Evolutionary conservation across 2,888 invertebrate genomes (phyloP).

Genomic region (Scotopteryx bipunctaria): DNA sequence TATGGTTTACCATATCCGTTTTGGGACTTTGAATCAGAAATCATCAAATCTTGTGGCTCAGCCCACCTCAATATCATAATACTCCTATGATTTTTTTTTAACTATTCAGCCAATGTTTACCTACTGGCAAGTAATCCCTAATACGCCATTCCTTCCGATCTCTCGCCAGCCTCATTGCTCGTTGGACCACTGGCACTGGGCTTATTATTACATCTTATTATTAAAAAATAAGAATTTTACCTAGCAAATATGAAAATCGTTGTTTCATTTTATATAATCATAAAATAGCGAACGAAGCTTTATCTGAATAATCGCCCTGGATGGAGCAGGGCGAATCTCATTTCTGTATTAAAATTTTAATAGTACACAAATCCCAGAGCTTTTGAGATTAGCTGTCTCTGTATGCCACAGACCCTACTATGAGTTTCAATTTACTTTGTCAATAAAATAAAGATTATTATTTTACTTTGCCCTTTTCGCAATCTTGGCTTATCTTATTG

Average conservation of each 20-base stretch:
- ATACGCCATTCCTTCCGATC: too few relatives aligned
- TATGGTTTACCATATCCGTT: too few relatives aligned
- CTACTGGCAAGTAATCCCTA: too few relatives aligned
- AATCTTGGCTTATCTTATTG: background rate
- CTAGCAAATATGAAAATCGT: background rate
- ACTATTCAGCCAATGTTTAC: too few relatives aligned
- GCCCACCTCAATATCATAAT: too few relatives aligned
- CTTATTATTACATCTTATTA: too few relatives aligned
- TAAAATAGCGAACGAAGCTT: conserved; percentile 8
- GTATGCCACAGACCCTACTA: conserved; percentile 5
- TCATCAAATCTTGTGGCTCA: too few relatives aligned
- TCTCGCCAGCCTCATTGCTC: too few relatives aligned
- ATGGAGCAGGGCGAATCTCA: conserved; percentile 2
- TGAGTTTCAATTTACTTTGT: background rate
- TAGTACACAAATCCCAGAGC: conserved; percentile 14
- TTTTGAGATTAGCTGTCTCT: conserved; percentile 18
- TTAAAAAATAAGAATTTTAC: background rate
- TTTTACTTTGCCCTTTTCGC: background rate
- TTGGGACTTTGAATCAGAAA: too few relatives aligned
- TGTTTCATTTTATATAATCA: conserved; percentile 7
- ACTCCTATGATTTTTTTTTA: too few relatives aligned
- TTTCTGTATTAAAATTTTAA: conserved; percentile 22
- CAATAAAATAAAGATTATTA: background rate
- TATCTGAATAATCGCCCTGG: conserved; percentile 6
- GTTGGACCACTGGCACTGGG: too few relatives aligned